These are phyloP conservation scores for Sarcophaga rosellei DNA, from an alignment of 2,888 invertebrate genomes.

Conservation along the genomic window DNA sequence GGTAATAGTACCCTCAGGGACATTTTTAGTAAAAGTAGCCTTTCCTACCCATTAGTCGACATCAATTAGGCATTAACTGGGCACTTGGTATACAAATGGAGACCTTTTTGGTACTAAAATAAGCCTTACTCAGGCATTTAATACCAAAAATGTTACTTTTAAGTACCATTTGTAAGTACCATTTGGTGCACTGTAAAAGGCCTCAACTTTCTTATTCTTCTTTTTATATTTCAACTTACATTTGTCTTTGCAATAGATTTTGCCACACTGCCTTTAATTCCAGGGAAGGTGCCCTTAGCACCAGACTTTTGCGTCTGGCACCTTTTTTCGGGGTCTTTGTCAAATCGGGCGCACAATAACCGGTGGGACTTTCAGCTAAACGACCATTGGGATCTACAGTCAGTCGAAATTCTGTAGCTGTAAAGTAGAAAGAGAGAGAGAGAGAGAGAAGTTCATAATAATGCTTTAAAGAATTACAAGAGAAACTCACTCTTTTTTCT, in stretches of 20 bases:
- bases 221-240: slow-evolving; percentile 83
- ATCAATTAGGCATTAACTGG: no score
- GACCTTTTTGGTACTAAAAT: no score
- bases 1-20: no score
- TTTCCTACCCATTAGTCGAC: no score
- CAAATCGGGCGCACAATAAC: slow-evolving; percentile 87
- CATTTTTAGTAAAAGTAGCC: no score
- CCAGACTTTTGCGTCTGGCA: slow-evolving; percentile 86
- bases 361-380: slow-evolving; percentile 87
- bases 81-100: no score
- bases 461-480: not conserved
- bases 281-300: slow-evolving; percentile 90
- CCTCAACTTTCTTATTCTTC: no score
- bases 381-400: slow-evolving; percentile 86
- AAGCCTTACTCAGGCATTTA: no score
- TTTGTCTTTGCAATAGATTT: slow-evolving; percentile 92
- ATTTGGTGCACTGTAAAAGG: no score
- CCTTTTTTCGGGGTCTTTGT: slow-evolving; percentile 85
- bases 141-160: no score
- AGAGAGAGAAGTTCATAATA: not conserved
- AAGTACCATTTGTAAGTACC: no score
- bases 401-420: slow-evolving; percentile 93
- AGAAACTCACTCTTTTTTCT: slow-evolving; percentile 87
- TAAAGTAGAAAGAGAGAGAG: slow-evolving; percentile 61
- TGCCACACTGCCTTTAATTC: slow-evolving; percentile 96